A percentile compares a stretch with the other conserved stretches of the same genome.
Evolutionary conservation across 2,797 vertebrate genomes (phyloP).

Genomic region (Myiotriccus ornatus): DNA sequence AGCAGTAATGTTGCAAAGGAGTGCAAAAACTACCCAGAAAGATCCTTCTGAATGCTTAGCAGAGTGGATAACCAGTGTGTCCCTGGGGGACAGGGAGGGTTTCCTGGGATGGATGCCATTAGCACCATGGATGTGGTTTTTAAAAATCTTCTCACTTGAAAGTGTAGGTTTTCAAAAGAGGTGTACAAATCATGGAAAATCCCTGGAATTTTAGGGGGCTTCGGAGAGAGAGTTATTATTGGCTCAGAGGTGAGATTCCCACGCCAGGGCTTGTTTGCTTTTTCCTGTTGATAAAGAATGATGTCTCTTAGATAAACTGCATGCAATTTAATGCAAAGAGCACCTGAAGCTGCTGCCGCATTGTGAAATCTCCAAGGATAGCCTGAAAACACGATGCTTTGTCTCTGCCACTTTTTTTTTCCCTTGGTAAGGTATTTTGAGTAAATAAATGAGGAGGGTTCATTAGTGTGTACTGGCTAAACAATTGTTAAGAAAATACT

Average conservation of each 20-base stretch:
- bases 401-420: not conserved
- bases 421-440: not conserved
- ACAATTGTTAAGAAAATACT: not conserved
- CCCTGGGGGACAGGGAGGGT: fast-evolving
- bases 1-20: not conserved
- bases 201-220: not conserved
- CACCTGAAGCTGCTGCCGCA: not conserved
- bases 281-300: not conserved
- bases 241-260: not conserved
- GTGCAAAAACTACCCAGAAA: not conserved
- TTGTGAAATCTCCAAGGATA: not conserved
- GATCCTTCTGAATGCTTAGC: not conserved
- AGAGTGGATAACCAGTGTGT: fast-evolving
- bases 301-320: not conserved
- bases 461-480: not conserved
- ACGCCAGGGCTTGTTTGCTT: not conserved
- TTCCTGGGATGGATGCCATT: not conserved
- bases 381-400: not conserved
- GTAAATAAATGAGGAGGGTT: not conserved
- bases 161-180: not conserved
- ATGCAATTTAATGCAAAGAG: slow-evolving; percentile 4
- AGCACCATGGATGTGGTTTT: not conserved
- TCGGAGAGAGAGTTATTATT: not conserved
- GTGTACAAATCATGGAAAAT: not conserved
- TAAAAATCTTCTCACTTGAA: not conserved